A percentile compares a stretch with the other conserved stretches of the same genome.
These are phyloP conservation scores for Stenichneumon culpator DNA, from an alignment of 2,888 invertebrate species.

Conservation along the genomic window DNA sequence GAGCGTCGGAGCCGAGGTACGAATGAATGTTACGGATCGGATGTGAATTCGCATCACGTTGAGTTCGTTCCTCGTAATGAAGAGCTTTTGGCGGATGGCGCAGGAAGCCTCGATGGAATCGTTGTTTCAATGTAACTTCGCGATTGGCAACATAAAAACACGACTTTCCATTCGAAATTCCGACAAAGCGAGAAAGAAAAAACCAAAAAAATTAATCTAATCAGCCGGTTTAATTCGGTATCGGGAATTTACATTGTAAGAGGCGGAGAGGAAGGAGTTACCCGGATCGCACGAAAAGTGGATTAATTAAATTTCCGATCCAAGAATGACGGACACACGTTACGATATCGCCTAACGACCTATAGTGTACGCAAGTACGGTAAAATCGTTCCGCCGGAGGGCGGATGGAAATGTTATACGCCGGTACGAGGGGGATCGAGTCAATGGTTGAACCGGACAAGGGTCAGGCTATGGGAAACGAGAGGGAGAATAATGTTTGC, in stretches of 20 bases:
- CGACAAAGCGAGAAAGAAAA: not conserved
- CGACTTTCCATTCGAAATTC: conserved; percentile 11
- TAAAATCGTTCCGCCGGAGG: conserved; percentile 20
- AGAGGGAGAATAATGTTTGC: conserved; percentile 41
- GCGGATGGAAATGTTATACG: not conserved
- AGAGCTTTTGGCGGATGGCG: not conserved
- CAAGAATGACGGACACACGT: not conserved
- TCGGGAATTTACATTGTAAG: conserved; percentile 16
- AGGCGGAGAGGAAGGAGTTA: not conserved
- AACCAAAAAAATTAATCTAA: not conserved
- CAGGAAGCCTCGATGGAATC: conserved; percentile 5
- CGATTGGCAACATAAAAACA: conserved; percentile 41
- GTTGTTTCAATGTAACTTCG: conserved; percentile 57
- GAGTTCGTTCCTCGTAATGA: conserved; percentile 53
- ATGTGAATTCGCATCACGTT: conserved; percentile 55
- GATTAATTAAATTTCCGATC: conserved; percentile 21
- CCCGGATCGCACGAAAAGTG: not conserved
- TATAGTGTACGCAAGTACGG: not conserved
- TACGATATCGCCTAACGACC: not conserved
- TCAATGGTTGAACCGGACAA: conserved; percentile 31
- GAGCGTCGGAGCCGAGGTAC: not conserved
- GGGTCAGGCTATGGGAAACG: not conserved
- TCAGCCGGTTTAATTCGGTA: not conserved
- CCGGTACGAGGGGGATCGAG: not conserved
- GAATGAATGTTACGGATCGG: not conserved